phyloP scores from a whole-genome alignment of 2,797 vertebrate genomes.

The Pipistrellus kuhlii region DNA sequence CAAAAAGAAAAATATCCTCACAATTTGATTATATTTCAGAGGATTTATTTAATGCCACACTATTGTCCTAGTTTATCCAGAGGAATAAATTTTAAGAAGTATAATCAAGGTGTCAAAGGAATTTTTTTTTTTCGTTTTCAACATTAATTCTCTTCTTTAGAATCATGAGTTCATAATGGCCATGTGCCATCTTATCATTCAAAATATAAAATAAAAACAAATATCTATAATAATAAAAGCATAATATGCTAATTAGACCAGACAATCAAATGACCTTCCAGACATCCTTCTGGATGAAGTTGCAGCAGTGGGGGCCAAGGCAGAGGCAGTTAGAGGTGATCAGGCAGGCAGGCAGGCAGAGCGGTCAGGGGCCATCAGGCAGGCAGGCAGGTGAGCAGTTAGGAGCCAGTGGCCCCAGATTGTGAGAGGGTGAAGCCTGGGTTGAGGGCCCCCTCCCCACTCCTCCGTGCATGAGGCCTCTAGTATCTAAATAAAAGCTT shows the following conservation, averaged over 20 bases:
- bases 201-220: conserved; percentile 25
- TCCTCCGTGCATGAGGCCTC: too few species aligned
- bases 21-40: conserved; percentile 81
- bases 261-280: too few species aligned
- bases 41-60: conserved; percentile 80
- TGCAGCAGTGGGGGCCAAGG: too few species aligned
- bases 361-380: too few species aligned
- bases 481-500: not conserved
- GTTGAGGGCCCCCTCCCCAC: too few species aligned
- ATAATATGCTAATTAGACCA: too few species aligned
- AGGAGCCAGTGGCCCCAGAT: too few species aligned
- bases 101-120: conserved; percentile 72
- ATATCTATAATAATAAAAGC: not conserved
- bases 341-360: too few species aligned
- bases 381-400: too few species aligned
- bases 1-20: conserved; percentile 62
- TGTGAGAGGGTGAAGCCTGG: too few species aligned
- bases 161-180: not conserved
- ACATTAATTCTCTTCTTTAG: conserved; percentile 35
- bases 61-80: conserved; percentile 63
- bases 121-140: conserved; percentile 46
- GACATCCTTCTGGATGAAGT: too few species aligned
- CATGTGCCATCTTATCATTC: not conserved
- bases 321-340: too few species aligned
- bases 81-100: conserved; percentile 74